Percentiles rank a stretch among this genome's conserved stretches.
phyloP scores from a whole-genome alignment of 2,113 vertebrate genomes.

The Callipepla squamata region DNA sequence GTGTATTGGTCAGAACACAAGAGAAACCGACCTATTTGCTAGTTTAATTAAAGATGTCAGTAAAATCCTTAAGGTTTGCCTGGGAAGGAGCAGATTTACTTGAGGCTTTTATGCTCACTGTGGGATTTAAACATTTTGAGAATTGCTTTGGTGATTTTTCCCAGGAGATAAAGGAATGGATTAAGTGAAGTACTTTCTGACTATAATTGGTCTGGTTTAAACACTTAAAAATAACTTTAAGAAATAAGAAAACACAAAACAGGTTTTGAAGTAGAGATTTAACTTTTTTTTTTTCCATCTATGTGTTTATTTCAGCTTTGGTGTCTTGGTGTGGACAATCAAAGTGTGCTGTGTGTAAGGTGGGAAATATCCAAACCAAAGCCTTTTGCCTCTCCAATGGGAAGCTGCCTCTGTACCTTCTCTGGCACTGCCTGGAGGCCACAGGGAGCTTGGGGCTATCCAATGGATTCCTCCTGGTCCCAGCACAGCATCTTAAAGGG shows the following conservation, averaged over 20 bases:
- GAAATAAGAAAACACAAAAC: slow-evolving; percentile 61
- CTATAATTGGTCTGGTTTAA: slow-evolving; percentile 71
- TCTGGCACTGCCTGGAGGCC: too few relatives aligned
- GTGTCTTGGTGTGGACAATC: slow-evolving; percentile 44
- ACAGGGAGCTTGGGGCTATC: too few relatives aligned
- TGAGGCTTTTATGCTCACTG: slow-evolving; percentile 61
- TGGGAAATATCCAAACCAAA: not conserved
- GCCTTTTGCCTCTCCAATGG: too few relatives aligned
- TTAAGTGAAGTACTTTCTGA: slow-evolving; percentile 70
- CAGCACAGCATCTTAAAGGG: too few relatives aligned
- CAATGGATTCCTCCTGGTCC: too few relatives aligned
- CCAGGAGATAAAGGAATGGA: slow-evolving; percentile 69
- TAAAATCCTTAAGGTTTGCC: slow-evolving; percentile 60
- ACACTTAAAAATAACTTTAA: slow-evolving; percentile 72
- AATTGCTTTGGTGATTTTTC: slow-evolving; percentile 70
- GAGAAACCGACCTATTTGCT: slow-evolving; percentile 65
- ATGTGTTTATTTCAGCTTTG: slow-evolving; percentile 52
- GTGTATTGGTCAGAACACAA: slow-evolving; percentile 59
- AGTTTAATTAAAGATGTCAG: slow-evolving; percentile 75
- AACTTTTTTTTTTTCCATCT: not conserved
- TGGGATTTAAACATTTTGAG: slow-evolving; percentile 71
- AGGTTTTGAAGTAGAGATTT: slow-evolving; percentile 60
- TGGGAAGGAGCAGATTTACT: slow-evolving; percentile 71
- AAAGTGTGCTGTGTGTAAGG: slow-evolving; percentile 10
- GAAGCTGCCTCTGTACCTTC: too few relatives aligned